These are phyloP conservation scores for Onychostruthus taczanowskii DNA, from an alignment of 2,113 vertebrate species.

Conservation along the genomic window DNA sequence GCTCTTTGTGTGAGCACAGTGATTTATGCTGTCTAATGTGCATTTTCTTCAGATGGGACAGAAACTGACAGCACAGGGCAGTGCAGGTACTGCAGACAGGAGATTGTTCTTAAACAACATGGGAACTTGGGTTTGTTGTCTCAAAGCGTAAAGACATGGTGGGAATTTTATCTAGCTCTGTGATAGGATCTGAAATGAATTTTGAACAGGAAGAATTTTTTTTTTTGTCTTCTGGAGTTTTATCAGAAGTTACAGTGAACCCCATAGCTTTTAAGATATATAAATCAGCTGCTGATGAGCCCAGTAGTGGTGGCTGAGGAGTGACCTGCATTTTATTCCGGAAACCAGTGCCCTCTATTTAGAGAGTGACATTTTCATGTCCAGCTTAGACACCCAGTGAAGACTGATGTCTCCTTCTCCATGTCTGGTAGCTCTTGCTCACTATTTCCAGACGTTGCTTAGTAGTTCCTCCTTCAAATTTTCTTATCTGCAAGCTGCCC, in stretches of 20 bases:
- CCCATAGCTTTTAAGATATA: neutral
- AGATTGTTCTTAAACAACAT: neutral
- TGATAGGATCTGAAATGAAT: neutral
- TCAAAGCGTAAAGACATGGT: neutral
- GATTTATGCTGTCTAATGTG: neutral
- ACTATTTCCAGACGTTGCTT: neutral
- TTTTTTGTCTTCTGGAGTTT: neutral
- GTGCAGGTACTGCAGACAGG: neutral
- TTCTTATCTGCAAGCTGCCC: neutral
- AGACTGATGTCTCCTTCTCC: neutral
- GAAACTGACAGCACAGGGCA: neutral
- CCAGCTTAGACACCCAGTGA: neutral
- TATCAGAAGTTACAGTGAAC: neutral
- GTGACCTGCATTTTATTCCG: neutral
- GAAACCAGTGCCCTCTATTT: neutral
- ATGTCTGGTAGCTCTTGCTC: neutral
- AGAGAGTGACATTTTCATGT: neutral
- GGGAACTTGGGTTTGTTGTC: neutral
- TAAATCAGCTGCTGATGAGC: neutral
- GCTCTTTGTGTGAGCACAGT: neutral
- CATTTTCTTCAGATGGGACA: neutral
- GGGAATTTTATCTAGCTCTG: neutral
- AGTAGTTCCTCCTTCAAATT: neutral
- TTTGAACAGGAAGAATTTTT: neutral
- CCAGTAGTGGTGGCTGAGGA: neutral